Evolutionary conservation across 2,888 invertebrate genomes (phyloP), one percentile per base, ranked within the genome.

Genomic region (Teleogryllus oceanicus): DNA sequence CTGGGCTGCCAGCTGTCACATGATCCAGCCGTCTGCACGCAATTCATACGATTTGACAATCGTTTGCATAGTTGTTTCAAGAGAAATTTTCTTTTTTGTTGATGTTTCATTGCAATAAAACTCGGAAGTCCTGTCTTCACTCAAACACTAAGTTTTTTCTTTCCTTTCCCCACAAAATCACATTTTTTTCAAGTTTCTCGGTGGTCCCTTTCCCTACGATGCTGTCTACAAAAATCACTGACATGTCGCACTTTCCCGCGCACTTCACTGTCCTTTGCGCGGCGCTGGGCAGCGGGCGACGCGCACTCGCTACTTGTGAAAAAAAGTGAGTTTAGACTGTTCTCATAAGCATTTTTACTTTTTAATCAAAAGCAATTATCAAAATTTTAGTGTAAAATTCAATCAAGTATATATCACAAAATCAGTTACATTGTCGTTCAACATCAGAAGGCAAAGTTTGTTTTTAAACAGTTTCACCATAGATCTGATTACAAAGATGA

Each of bases 351-450:
- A 74, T 81, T 79, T 80, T 50, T 80, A 78, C 78, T 78, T 81
- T 81, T 81, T 81, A 81, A 80, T 80, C 81, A 81, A 83, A 83
- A 83, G 82, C 81, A 83, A 82, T 82, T 83, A 83, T 83, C 82
- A 83, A 83, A 83, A 83, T 81, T 82, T 80, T 81, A 81, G 81
- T 83, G 83, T 82, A 83, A 82, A 83, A 83, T 83, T 82, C 81
- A 83, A 83, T 83, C 81, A 82, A 81, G 82, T 83, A 81, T 82
- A 80, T 82, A 82, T 82, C 82, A 82, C 82, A 82, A 82, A 83
- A 82, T 83, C 83, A 81, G 83, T 83, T 82, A 82, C 83, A 80
- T 83, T 80, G 83, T 83, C 83, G 81, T 79, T 81, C 81, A 82
- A 80, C 82, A 82, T 82, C 80, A 82, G 80, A 82, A 82, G 82